Evolutionary conservation across 2,888 invertebrate species (phyloP), one percentile per base, ranked within the genome.

Genomic region (Germaria angustata): DNA sequence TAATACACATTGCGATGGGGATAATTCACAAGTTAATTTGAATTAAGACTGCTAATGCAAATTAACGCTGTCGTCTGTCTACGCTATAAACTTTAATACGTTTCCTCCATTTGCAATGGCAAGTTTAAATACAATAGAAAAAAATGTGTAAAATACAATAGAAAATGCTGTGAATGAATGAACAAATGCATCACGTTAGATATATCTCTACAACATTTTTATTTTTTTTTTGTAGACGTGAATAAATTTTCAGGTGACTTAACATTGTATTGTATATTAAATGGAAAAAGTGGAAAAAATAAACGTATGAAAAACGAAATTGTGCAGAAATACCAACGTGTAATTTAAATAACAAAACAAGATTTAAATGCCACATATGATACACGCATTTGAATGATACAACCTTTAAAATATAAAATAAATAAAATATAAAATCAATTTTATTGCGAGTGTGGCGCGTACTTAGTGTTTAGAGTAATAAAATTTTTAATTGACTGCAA

Each of bases 261-360:
- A 55, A 71, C 55, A 49, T 34, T 65, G 55, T 71, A 55, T 71
- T 59, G 59, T 59, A 46, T 53, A 53, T 24, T 65, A 63, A 57
- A 66, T 20, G 17, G 17, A 71, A 32, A 68, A 59, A 44, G 1
- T 15, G 13, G 3, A 65, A 66, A 63, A 77, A 63, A 36, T 61
- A 39, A 57, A 71, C 65, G 32, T 57, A 49, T 32, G 11, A 66
- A 72, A 41, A 51, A 28, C 59, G 51, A 65, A 72, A 79, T 79
- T 79, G 72, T 66, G 59, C 36, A 59, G 72, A 59, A 79, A 66
- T 59, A 65, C 39, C 55, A 79, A 28, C 20, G 57, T 66, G 24
- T 59, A 34, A 57, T 49, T 49, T 34, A 4, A 20, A 32, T 32
- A 20, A 36, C 0, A 28, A 28, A 28, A 34, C 2, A 13, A 36